Percentiles rank a stretch among this genome's conserved stretches.
Conservation (phyloP, 2,888 invertebrate species). For the Drosophila nr. perissopoda region DNA sequence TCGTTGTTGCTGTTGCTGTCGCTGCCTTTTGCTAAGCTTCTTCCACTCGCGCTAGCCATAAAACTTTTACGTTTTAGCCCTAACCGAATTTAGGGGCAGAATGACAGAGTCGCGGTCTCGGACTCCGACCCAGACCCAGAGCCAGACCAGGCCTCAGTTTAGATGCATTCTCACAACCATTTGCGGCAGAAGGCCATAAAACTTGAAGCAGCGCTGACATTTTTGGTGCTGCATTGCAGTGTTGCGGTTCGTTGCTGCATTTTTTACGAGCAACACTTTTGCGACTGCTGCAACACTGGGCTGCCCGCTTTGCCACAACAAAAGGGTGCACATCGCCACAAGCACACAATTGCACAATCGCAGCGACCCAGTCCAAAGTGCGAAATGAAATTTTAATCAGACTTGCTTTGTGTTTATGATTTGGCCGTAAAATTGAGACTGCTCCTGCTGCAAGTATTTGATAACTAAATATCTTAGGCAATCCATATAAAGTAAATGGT, state of each 20-base stretch:
- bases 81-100: constrained; percentile 61
- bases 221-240: constrained; percentile 75
- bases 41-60: constrained; percentile 56
- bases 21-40: constrained; percentile 24
- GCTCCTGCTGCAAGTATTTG: constrained; percentile 19
- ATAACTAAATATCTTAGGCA: constrained; percentile 22
- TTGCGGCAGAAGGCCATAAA: constrained; percentile 63
- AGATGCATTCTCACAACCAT: constrained; percentile 67
- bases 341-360: constrained; percentile 50
- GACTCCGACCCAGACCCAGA: constrained; percentile 16
- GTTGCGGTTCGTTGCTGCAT: constrained; percentile 49
- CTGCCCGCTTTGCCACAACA: neutral
- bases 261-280: constrained; percentile 66
- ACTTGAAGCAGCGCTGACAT: constrained; percentile 64
- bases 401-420: constrained; percentile 60
- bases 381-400: constrained; percentile 76
- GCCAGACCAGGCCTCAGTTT: constrained; percentile 42
- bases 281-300: constrained; percentile 36
- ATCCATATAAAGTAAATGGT: constrained; percentile 2
- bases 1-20: constrained; percentile 12
- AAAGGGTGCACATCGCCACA: neutral
- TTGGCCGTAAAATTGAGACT: constrained; percentile 44
- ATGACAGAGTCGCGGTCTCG: constrained; percentile 8
- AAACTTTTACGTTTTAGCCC: constrained; percentile 76
- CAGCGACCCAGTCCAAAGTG: constrained; percentile 61